Percentiles rank a stretch among this genome's conserved stretches.
These are phyloP conservation scores for Sialia sialis DNA, from an alignment of 2,113 vertebrate species.

Conservation along the genomic window DNA sequence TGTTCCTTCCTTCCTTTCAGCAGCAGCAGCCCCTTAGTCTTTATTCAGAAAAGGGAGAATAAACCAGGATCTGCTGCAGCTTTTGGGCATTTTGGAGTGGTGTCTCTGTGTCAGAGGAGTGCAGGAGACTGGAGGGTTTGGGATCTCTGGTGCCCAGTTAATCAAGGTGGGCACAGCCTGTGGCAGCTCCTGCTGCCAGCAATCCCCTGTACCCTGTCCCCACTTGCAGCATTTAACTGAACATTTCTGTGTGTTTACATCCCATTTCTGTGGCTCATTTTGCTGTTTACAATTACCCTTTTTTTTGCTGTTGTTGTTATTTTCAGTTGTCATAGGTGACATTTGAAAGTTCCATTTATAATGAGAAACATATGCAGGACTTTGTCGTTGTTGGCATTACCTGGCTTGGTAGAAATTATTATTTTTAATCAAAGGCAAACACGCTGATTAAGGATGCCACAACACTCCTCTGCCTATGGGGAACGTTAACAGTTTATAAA, in stretches of 20 bases:
- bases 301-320: background rate
- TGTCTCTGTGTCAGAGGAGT: background rate
- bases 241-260: background rate
- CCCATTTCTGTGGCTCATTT: slow-evolving; percentile 32
- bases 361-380: slow-evolving; percentile 50
- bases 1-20: background rate
- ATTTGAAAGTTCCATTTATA: slow-evolving; percentile 32
- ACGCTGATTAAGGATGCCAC: slow-evolving; percentile 21
- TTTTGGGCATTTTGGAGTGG: background rate
- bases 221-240: background rate
- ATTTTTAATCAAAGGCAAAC: slow-evolving; percentile 28
- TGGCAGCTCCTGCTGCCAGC: background rate
- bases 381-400: slow-evolving; percentile 45
- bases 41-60: background rate
- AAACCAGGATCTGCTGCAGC: background rate
- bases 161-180: background rate
- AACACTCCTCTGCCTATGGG: slow-evolving; percentile 21
- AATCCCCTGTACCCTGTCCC: background rate
- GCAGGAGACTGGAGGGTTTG: background rate
- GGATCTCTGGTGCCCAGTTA: background rate
- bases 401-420: slow-evolving; percentile 39
- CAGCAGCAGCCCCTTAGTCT: background rate
- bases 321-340: background rate
- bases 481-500: slow-evolving; percentile 61
- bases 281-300: background rate